These are phyloP conservation scores for Sebastes kiyomatsui DNA, from an alignment of 2,797 vertebrate species.

Conservation along the genomic window DNA sequence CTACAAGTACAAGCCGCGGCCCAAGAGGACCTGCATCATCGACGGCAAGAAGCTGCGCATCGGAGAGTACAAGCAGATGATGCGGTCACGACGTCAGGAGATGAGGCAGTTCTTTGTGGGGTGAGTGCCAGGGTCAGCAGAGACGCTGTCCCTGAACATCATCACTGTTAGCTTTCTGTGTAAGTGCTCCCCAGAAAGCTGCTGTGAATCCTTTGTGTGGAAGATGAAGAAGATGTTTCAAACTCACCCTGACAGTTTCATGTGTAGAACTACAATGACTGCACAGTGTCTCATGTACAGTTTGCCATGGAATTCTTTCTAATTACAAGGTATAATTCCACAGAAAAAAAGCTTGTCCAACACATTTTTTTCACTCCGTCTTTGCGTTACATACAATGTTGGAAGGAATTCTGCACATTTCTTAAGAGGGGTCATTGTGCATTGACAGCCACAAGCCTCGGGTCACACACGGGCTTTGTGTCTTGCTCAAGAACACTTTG, in stretches of 20 bases:
- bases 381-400: too few species aligned
- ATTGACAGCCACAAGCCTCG: neutral
- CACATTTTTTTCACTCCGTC: neutral
- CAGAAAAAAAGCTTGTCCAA: neutral
- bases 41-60: slow-evolving; percentile 97
- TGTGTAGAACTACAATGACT: neutral
- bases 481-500: neutral
- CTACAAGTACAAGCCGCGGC: slow-evolving; percentile 99
- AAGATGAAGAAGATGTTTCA: neutral
- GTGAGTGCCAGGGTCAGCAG: slow-evolving; percentile 76
- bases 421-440: neutral
- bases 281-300: neutral
- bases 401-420: neutral
- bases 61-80: slow-evolving; percentile 98
- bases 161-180: neutral
- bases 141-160: neutral
- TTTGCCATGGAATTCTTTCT: neutral
- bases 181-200: neutral
- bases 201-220: neutral
- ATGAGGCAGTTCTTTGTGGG: slow-evolving; percentile 99
- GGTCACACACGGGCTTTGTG: neutral
- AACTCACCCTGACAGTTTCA: neutral
- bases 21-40: slow-evolving; percentile 98
- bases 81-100: slow-evolving; percentile 97
- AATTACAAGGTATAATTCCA: neutral